These are phyloP conservation scores for Myotis davidii DNA, from an alignment of 2,113 vertebrate species.

Conservation along the genomic window DNA sequence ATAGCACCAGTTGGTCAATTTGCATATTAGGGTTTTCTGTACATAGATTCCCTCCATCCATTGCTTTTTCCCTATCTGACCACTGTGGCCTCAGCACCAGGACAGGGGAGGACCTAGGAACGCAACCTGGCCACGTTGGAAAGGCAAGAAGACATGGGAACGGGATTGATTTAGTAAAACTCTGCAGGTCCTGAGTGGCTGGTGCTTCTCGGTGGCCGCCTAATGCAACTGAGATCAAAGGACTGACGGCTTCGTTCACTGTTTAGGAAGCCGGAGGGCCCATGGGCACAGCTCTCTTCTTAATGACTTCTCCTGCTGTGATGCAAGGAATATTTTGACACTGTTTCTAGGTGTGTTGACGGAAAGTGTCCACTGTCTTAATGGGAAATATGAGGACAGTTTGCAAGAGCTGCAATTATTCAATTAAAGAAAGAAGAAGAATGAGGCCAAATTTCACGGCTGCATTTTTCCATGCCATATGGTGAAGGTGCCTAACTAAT, in stretches of 20 bases:
- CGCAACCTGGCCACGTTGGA: background rate
- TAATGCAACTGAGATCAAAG: background rate
- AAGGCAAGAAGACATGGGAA: background rate
- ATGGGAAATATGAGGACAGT: background rate
- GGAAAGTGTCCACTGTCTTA: background rate
- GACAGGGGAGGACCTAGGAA: background rate
- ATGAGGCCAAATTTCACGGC: accelerated
- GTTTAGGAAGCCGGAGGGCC: background rate
- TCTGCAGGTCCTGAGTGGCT: background rate
- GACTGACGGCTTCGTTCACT: background rate
- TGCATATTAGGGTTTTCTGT: too few species aligned
- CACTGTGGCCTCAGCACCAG: background rate
- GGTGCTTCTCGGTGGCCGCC: background rate
- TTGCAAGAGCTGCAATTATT: background rate
- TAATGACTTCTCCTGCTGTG: background rate
- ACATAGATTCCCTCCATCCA: background rate
- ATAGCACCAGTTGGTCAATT: too few species aligned
- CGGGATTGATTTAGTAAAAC: background rate
- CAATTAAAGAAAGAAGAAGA: background rate
- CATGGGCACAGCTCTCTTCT: background rate
- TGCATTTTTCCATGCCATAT: accelerated
- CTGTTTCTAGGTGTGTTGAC: background rate
- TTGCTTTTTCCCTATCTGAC: too few species aligned
- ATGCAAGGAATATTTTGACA: background rate
- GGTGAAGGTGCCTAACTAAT: background rate